A percentile compares a stretch with the other conserved stretches of the same genome.
These are phyloP conservation scores for Empidonax traillii DNA, from an alignment of 2,113 vertebrate genomes.

Conservation along the genomic window DNA sequence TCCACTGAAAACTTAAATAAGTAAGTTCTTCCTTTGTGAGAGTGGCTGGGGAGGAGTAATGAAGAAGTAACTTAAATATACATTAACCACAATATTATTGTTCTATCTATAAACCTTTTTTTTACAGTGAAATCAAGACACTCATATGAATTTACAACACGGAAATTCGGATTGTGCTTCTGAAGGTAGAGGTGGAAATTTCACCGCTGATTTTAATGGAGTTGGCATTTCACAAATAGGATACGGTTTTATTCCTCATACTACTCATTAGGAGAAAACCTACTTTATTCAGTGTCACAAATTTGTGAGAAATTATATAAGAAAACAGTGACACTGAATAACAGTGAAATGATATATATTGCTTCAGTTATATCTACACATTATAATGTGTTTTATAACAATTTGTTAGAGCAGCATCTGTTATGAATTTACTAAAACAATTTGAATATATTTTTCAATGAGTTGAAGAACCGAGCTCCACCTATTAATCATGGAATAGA, in stretches of 20 bases:
- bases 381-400: constrained; percentile 40
- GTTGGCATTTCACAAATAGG: background rate
- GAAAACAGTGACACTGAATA: constrained; percentile 25
- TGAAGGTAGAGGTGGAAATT: background rate
- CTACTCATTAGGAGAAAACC: background rate
- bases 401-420: constrained; percentile 47
- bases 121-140: background rate
- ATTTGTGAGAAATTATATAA: constrained; percentile 15
- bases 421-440: background rate
- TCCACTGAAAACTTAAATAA: background rate
- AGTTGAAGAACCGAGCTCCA: background rate
- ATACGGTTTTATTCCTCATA: background rate
- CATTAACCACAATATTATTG: background rate
- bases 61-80: background rate
- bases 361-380: constrained; percentile 25
- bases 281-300: constrained; percentile 15
- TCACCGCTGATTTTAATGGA: background rate
- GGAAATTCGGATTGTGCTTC: background rate
- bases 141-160: background rate
- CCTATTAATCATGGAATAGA: constrained; percentile 49
- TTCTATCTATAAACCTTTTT: background rate
- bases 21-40: background rate
- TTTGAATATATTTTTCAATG: constrained; percentile 30
- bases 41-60: background rate
- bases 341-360: constrained; percentile 41